phyloP scores from a whole-genome alignment of 1,140 invertebrate species.

The Ceratosolen solmsi region DNA sequence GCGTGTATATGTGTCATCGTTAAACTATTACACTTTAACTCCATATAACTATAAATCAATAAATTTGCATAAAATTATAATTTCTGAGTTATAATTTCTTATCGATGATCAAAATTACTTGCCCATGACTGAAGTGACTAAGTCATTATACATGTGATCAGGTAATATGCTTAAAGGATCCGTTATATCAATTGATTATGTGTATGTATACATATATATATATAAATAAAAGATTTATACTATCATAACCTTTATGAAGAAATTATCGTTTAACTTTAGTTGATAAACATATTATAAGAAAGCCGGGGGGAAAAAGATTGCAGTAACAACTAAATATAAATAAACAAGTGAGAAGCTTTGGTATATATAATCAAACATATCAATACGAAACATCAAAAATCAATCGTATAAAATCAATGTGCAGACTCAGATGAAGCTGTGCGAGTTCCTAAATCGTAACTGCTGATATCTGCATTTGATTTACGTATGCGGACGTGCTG shows the following conservation, averaged over 20 bases:
- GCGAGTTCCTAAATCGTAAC: not conserved
- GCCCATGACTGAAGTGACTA: not conserved
- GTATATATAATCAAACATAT: not conserved
- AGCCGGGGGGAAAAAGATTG: no score
- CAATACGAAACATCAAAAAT: not conserved
- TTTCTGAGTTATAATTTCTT: not conserved
- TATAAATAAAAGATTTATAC: no score
- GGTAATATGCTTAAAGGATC: not conserved
- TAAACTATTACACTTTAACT: no score
- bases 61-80: not conserved
- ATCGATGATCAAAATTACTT: not conserved
- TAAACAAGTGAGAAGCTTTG: no score
- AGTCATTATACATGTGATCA: not conserved
- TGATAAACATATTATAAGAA: no score
- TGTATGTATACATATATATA: no score
- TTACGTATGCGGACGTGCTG: not conserved
- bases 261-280: no score
- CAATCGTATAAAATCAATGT: not conserved
- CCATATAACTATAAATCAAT: no score
- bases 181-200: not conserved
- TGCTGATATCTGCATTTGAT: not conserved
- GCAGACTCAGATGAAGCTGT: not conserved
- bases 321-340: no score
- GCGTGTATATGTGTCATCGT: no score
- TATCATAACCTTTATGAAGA: no score